These are phyloP conservation scores for Lobophora halterata DNA, from an alignment of 2,888 invertebrate genomes.

Conservation along the genomic window DNA sequence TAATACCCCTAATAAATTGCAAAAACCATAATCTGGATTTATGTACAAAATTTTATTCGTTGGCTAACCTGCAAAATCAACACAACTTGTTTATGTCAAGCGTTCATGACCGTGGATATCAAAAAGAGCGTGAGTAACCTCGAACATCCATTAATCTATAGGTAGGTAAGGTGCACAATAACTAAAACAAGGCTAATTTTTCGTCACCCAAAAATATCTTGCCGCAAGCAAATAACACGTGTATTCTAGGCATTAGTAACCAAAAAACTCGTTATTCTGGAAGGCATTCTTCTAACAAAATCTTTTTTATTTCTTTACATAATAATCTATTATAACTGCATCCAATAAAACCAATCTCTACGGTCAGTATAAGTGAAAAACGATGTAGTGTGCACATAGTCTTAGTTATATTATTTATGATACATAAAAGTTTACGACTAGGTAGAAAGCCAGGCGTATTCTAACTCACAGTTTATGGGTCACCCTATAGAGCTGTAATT, in stretches of 20 bases:
- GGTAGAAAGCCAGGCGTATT: conserved; percentile 59
- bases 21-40: conserved; percentile 43
- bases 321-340: too few species aligned
- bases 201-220: too few species aligned
- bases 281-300: too few species aligned
- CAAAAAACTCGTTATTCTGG: too few species aligned
- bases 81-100: conserved; percentile 49
- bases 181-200: too few species aligned
- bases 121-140: conserved; percentile 56
- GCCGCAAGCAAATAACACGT: too few species aligned
- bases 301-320: background rate
- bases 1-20: conserved; percentile 37
- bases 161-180: conserved; percentile 60
- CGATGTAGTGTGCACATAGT: conserved; percentile 9
- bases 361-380: conserved; percentile 6
- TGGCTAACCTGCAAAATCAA: conserved; percentile 47
- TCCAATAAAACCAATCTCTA: conserved; percentile 1
- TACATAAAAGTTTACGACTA: conserved; percentile 75
- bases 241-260: too few species aligned
- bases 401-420: conserved; percentile 66
- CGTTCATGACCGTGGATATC: conserved; percentile 44
- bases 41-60: conserved; percentile 42
- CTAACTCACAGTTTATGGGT: conserved; percentile 60
- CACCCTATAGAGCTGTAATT: conserved; percentile 65
- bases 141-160: conserved; percentile 71